These are phyloP conservation scores for Zosterops lateralis DNA, from an alignment of 2,113 vertebrate species.

Conservation along the genomic window DNA sequence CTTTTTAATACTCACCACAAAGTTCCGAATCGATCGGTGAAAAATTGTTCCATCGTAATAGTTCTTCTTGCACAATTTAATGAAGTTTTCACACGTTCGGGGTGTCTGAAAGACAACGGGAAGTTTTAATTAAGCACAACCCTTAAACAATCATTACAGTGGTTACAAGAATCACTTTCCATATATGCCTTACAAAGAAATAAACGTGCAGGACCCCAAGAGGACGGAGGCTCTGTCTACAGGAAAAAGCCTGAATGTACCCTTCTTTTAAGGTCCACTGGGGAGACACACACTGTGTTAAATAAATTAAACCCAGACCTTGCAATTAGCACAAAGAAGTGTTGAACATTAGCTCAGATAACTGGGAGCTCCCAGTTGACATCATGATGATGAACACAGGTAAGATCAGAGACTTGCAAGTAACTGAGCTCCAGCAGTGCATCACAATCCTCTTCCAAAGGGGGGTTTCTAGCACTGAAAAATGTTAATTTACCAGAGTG, in stretches of 20 bases:
- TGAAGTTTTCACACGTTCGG: conserved; percentile 94
- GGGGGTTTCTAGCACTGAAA: background rate
- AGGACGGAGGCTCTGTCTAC: background rate
- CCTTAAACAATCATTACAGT: background rate
- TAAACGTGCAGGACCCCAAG: background rate
- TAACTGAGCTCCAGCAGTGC: background rate
- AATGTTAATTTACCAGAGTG: background rate
- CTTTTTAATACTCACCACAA: conserved; percentile 81
- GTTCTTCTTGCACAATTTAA: conserved; percentile 88
- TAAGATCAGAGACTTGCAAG: background rate
- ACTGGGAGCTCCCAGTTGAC: background rate
- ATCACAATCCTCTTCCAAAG: background rate
- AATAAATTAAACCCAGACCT: background rate
- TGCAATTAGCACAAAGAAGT: background rate
- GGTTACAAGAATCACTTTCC: background rate
- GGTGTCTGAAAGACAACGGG: conserved; percentile 78
- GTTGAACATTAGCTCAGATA: background rate
- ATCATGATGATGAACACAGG: background rate
- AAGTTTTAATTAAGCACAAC: background rate
- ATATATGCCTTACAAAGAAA: background rate
- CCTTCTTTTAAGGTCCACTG: background rate
- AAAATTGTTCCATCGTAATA: conserved; percentile 92
- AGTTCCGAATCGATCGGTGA: conserved; percentile 95
- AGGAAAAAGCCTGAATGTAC: background rate
- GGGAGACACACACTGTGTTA: background rate